Evolutionary conservation across 1,140 invertebrate genomes (phyloP).

Genomic region (Rhagoletis pomonella): DNA sequence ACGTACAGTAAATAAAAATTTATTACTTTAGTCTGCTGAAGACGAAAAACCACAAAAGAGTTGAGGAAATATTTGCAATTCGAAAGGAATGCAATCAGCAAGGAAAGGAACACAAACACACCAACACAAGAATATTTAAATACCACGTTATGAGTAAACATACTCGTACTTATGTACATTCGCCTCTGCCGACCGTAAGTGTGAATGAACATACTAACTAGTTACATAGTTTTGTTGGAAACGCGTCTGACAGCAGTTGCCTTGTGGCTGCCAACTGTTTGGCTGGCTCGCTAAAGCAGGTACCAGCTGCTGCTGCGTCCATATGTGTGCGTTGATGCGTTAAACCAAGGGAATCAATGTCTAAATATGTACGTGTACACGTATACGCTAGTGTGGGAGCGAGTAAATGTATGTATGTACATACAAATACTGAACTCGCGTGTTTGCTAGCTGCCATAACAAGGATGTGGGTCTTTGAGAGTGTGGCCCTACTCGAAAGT

Average conservation of each 20-base stretch:
- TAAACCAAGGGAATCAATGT: not conserved
- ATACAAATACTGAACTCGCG: no score
- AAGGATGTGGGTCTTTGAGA: no score
- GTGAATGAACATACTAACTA: no score
- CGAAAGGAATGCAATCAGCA: constrained; percentile 3
- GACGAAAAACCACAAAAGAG: constrained; percentile 2
- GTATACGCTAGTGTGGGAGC: not conserved
- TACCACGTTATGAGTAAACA: not conserved
- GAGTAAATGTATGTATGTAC: not conserved
- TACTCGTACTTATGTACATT: not conserved
- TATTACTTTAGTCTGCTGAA: not conserved
- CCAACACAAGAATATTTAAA: not conserved
- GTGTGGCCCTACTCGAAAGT: not conserved
- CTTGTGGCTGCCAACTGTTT: not conserved
- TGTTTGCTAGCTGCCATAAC: no score
- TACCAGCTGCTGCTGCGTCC: constrained; percentile 4
- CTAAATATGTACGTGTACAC: not conserved
- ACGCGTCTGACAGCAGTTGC: not conserved
- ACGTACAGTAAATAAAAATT: constrained; percentile 15
- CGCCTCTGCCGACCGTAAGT: no score
- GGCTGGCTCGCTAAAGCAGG: not conserved
- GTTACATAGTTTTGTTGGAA: not conserved
- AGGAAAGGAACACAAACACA: not conserved
- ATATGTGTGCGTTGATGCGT: constrained; percentile 27
- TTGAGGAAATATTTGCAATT: constrained; percentile 23